Percentiles rank a stretch among this genome's conserved stretches.
These are phyloP conservation scores for Eubasilissa regina DNA, from an alignment of 1,140 invertebrate genomes.

Conservation along the genomic window DNA sequence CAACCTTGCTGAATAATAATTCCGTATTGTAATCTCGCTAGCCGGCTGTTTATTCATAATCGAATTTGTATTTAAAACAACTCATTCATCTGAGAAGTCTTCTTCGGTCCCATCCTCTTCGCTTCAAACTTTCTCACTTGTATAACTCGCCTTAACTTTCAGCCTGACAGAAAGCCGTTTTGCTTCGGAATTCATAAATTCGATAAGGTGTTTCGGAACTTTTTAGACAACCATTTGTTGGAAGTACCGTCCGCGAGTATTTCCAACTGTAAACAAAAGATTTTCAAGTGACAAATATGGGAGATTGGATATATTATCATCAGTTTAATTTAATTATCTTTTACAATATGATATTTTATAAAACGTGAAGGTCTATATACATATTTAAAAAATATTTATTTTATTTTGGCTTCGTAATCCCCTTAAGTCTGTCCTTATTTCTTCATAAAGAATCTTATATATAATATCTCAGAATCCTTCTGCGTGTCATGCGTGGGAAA, in stretches of 20 bases:
- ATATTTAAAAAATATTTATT: too few species aligned
- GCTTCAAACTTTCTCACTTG: slow-evolving; percentile 36
- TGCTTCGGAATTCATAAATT: slow-evolving; percentile 53
- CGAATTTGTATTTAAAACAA: slow-evolving; percentile 61
- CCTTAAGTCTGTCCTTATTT: too few species aligned
- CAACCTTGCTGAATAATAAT: slow-evolving; percentile 59
- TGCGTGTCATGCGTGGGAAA: too few species aligned
- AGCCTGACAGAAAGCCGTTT: slow-evolving; percentile 52
- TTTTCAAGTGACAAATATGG: slow-evolving; percentile 25
- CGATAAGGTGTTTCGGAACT: slow-evolving; percentile 52
- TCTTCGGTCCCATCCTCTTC: background rate
- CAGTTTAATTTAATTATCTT: too few species aligned
- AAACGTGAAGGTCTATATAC: too few species aligned
- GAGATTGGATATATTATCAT: slow-evolving; percentile 15
- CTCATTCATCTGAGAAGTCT: slow-evolving; percentile 39
- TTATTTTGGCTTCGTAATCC: too few species aligned
- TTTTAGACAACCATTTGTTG: slow-evolving; percentile 50
- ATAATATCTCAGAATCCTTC: too few species aligned
- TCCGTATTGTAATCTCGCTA: slow-evolving; percentile 53
- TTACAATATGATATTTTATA: too few species aligned
- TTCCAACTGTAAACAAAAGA: slow-evolving; percentile 24
- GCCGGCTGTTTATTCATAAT: slow-evolving; percentile 58
- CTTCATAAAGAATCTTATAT: too few species aligned
- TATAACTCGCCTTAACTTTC: slow-evolving; percentile 47
- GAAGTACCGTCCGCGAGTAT: slow-evolving; percentile 22